A percentile compares a stretch with the other conserved stretches of the same genome.
Evolutionary conservation across 2,797 vertebrate species (phyloP).

Genomic region (Coranthus polyacanthus): DNA sequence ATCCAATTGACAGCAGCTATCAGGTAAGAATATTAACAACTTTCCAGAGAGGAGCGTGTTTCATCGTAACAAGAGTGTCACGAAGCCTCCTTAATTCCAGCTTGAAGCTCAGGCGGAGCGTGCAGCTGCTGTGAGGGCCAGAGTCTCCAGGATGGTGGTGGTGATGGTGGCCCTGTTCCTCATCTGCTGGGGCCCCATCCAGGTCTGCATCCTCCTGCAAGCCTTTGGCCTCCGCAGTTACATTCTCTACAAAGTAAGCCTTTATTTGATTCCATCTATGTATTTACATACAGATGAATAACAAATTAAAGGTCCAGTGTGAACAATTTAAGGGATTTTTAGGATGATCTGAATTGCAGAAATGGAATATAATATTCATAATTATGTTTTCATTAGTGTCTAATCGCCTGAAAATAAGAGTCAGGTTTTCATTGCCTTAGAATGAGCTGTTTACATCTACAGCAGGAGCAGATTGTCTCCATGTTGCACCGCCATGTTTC

Average conservation of each 20-base stretch:
- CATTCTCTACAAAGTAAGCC: slow-evolving; percentile 77
- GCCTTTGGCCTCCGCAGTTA: slow-evolving; percentile 78
- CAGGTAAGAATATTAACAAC: slow-evolving; percentile 58
- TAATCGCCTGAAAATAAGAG: too few species aligned
- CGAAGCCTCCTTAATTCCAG: slow-evolving; percentile 48
- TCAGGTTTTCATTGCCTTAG: too few species aligned
- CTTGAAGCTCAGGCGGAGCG: slow-evolving; percentile 77
- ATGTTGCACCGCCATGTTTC: too few species aligned
- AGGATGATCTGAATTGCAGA: too few species aligned
- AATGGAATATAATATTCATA: too few species aligned
- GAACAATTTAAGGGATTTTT: too few species aligned
- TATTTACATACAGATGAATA: too few species aligned
- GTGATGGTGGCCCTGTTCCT: slow-evolving; percentile 83
- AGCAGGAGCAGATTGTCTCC: too few species aligned
- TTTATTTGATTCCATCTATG: too few species aligned
- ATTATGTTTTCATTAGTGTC: too few species aligned
- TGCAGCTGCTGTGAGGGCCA: slow-evolving; percentile 68
- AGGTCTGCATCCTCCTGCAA: slow-evolving; percentile 84
- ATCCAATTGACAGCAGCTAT: slow-evolving; percentile 75
- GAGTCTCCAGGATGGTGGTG: slow-evolving; percentile 84
- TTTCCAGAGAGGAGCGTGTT: neutral
- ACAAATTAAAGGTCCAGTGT: too few species aligned
- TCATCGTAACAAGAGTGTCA: neutral
- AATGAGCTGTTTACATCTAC: too few species aligned
- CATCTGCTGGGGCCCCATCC: slow-evolving; percentile 82